Conservation (phyloP, 2,113 vertebrate species). For the Athene cunicularia region DNA sequence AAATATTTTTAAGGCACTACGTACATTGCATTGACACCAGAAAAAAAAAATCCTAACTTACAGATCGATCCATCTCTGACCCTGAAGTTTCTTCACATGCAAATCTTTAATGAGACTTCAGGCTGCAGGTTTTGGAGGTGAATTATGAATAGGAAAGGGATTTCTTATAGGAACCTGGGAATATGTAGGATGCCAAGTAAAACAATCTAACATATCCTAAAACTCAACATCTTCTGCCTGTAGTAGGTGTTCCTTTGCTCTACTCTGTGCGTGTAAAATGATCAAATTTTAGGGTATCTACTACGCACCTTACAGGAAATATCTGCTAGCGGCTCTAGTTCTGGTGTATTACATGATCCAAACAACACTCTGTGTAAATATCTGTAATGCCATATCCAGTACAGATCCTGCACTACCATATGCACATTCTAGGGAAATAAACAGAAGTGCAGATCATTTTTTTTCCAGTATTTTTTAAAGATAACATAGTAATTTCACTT, state of each 20-base stretch:
- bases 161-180: neutral
- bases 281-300: neutral
- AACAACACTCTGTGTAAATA: neutral
- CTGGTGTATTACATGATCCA: neutral
- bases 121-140: neutral
- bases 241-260: neutral
- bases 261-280: neutral
- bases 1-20: neutral
- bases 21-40: neutral
- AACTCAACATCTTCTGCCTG: neutral
- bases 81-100: neutral
- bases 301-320: neutral
- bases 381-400: neutral
- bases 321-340: neutral
- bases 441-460: neutral
- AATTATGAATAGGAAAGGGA: neutral
- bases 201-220: neutral
- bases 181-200: neutral
- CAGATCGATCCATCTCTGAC: neutral
- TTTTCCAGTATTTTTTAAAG: neutral
- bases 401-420: neutral
- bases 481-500: neutral
- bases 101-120: neutral
- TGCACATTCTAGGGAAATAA: neutral
- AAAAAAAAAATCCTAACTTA: neutral